A percentile compares a stretch with the other conserved stretches of the same genome.
Conservation (phyloP, 1,140 invertebrate species). For the Scylla paramamosain region DNA sequence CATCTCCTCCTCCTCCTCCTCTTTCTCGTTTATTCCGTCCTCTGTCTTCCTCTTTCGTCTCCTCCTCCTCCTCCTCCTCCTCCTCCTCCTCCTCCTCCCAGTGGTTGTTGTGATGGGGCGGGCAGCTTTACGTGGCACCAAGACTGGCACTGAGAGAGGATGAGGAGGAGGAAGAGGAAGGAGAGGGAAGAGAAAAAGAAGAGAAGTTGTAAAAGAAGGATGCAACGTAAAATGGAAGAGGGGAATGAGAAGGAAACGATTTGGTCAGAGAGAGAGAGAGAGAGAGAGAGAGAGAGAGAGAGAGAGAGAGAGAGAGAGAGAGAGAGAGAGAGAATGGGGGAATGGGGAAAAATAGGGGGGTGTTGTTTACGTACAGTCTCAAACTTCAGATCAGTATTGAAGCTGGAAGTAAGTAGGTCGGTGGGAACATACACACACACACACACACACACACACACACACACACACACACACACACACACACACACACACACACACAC, state of each 20-base stretch:
- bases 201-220: not conserved
- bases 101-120: not conserved
- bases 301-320: constrained; percentile 42
- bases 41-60: not conserved
- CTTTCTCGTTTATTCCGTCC: not conserved
- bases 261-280: not conserved
- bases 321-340: not conserved
- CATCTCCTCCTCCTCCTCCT: not conserved
- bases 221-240: not conserved
- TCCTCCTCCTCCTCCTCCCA: not conserved
- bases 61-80: not conserved
- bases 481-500: not conserved
- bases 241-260: too few species aligned
- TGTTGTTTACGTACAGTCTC: not conserved
- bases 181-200: not conserved
- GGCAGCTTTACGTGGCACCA: not conserved
- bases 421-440: not conserved
- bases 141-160: not conserved
- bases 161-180: not conserved
- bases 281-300: not conserved
- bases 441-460: constrained; percentile 12
- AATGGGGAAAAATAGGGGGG: not conserved
- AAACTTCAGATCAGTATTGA: not conserved
- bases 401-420: constrained; percentile 8
- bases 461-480: too few species aligned